A percentile compares a stretch with the other conserved stretches of the same genome.
These are phyloP conservation scores for Alectoris magna DNA, from an alignment of 2,797 vertebrate species.

Conservation along the genomic window DNA sequence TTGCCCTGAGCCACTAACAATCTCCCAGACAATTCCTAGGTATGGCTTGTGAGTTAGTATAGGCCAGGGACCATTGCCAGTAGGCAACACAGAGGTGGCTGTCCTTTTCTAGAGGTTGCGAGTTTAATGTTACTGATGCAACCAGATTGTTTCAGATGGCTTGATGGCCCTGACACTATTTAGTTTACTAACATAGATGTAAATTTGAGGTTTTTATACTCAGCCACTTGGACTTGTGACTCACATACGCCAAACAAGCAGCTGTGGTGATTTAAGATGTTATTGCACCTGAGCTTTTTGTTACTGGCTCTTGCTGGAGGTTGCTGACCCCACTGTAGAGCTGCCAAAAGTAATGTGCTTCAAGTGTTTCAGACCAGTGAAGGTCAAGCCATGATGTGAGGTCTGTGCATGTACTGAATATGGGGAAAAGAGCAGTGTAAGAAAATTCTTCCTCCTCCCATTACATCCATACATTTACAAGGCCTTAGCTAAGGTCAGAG, in stretches of 20 bases:
- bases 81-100: constrained; percentile 6
- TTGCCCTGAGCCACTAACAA: neutral
- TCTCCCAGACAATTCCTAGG: constrained; percentile 18
- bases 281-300: constrained; percentile 70
- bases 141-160: constrained; percentile 60
- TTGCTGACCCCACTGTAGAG: constrained; percentile 43
- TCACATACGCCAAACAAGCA: constrained; percentile 30
- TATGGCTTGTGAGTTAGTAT: constrained; percentile 2
- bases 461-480: neutral
- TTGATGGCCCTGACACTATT: constrained; percentile 33
- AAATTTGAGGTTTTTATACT: constrained; percentile 51
- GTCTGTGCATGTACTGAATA: constrained; percentile 1
- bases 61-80: constrained; percentile 33
- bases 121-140: constrained; percentile 8
- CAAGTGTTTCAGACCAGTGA: constrained; percentile 41
- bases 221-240: constrained; percentile 28
- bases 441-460: neutral
- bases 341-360: constrained; percentile 58
- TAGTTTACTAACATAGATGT: constrained; percentile 59
- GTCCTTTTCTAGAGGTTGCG: constrained; percentile 48
- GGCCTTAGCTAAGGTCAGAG: neutral
- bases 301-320: constrained; percentile 53
- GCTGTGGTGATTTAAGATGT: constrained; percentile 69
- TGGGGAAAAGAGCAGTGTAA: neutral
- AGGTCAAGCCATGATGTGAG: constrained; percentile 18